Conservation (phyloP, 2,888 invertebrate genomes). For the Tromatobia lineatoria region DNA sequence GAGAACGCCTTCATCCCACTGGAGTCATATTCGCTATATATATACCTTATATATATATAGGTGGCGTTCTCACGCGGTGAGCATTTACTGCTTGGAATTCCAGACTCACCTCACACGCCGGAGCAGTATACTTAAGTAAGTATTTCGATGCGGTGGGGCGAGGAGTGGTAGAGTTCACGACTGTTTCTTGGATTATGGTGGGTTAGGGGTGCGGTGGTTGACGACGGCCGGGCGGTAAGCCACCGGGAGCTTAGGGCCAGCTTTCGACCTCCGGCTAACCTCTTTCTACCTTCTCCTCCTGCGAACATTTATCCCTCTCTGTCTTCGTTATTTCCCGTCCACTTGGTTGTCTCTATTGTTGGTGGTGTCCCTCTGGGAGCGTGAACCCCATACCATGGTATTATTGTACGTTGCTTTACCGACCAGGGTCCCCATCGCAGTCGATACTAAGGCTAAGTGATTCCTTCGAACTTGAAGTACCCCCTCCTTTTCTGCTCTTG, state of each 20-base stretch:
- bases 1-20: slow-evolving; percentile 48
- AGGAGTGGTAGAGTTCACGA: not conserved
- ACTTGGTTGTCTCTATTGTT: slow-evolving; percentile 12
- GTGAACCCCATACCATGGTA: not conserved
- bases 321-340: slow-evolving; percentile 18
- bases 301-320: slow-evolving; percentile 8
- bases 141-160: slow-evolving; percentile 59
- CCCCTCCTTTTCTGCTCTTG: not conserved
- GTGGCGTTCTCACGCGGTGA: slow-evolving; percentile 28
- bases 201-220: slow-evolving; percentile 38
- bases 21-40: slow-evolving; percentile 52
- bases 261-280: slow-evolving; percentile 59
- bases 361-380: not conserved
- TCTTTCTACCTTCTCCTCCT: slow-evolving; percentile 39
- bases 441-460: slow-evolving; percentile 73
- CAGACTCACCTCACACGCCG: slow-evolving; percentile 49
- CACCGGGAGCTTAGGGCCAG: slow-evolving; percentile 59
- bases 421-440: slow-evolving; percentile 20
- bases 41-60: slow-evolving; percentile 15
- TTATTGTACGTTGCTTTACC: not conserved
- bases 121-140: slow-evolving; percentile 68
- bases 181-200: slow-evolving; percentile 1
- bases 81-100: slow-evolving; percentile 71
- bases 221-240: slow-evolving; percentile 62
- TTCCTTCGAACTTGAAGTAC: slow-evolving; percentile 56